Conservation (phyloP, 2,113 vertebrate species). For the Nothocercus julius region DNA sequence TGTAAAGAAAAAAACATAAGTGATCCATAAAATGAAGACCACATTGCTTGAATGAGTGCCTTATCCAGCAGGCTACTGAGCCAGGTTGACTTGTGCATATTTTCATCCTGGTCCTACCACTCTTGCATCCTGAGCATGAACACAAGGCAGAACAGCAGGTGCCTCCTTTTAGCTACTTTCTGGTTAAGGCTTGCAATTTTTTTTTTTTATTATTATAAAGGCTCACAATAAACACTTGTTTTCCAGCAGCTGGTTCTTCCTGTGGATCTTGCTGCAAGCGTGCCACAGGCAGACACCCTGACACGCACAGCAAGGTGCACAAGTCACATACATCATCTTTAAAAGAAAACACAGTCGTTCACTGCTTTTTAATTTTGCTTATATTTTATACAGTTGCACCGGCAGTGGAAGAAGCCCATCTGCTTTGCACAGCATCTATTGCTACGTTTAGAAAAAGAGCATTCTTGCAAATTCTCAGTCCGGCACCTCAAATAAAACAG, state of each 20-base stretch:
- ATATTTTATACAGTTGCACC: neutral
- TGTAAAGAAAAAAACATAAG: neutral
- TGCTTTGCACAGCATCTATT: slow-evolving; percentile 40
- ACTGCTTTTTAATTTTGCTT: neutral
- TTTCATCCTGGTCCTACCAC: neutral
- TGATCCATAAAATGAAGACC: neutral
- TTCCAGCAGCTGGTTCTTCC: neutral
- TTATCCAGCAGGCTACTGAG: neutral
- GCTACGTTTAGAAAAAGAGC: neutral
- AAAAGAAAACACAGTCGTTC: neutral
- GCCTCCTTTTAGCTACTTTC: neutral
- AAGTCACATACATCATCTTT: neutral
- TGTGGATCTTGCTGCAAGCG: neutral
- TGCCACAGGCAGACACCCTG: accelerated
- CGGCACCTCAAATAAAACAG: slow-evolving; percentile 37
- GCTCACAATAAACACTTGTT: neutral
- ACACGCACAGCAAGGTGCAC: neutral
- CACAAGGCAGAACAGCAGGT: neutral
- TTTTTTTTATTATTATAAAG: neutral
- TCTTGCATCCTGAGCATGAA: accelerated
- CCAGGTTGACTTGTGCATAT: neutral
- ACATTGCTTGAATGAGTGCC: neutral
- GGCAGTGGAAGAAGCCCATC: neutral
- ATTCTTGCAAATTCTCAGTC: neutral
- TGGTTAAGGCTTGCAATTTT: neutral